Base-by-base conservation (phyloP, 2,797 vertebrate genomes). In the Iguana delicatissima region DNA sequence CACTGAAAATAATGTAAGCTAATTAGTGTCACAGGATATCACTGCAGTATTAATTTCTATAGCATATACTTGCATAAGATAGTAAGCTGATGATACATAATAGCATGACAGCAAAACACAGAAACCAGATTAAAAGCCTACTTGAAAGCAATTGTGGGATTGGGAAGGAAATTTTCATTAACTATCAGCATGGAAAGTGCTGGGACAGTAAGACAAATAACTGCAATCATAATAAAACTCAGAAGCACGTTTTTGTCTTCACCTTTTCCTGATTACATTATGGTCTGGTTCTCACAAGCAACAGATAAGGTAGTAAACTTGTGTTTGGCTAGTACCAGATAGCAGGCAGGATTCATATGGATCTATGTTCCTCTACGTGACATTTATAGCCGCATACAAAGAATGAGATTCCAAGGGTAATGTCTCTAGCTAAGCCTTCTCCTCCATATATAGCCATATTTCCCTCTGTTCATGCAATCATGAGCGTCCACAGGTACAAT, bases 41-140 rank as follows among this genome's bases (percentile, higher is more conserved):
- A 93, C 80, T 91, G 92, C 88, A 92, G 89, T 94, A 96, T 95
- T 96, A 96, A 96, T 96, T 95, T 94, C 82, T 89, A 95, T 92
- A 94, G 94, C 59, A 26, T 90, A 92, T 80, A 95, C 93, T 95
- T 93, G 94, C 95, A 95, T 96, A 95, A 95, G 92, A 95, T 95
- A 85, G 94, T 94, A 91, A 77, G 90, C 62, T 88, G 93, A 93
- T 92, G 87, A 94, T 92, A 94, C 85, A 93, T 94, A 95, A 93
- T 18, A 90, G 18, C 69, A 90, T 86, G 91, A 93, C 57, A 93
- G 86, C 92, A 91, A 94, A 94, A 95, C 35, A 32, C 86, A 81
- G 89, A 4, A 10, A 89, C 80, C 86, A 92, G 83, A 91, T 93
- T 87, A 94, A 95, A 96, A 95, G 86, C n/a, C 35, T 88, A 69